A percentile compares a stretch with the other conserved stretches of the same genome.
phyloP scores from a whole-genome alignment of 1,140 invertebrate species.

The Trypoxylus dichotomus region DNA sequence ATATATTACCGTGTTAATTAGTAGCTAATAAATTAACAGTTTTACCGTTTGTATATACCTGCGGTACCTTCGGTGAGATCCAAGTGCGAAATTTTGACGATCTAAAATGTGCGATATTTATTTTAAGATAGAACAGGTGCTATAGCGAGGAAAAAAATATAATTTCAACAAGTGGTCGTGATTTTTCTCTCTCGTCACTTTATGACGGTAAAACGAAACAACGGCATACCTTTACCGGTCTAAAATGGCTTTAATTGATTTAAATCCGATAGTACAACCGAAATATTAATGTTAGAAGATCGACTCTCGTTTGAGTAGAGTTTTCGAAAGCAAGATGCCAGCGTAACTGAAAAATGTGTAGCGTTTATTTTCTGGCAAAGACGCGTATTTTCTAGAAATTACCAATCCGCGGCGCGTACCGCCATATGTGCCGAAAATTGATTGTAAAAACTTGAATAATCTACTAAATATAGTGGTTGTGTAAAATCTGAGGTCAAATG shows the following conservation, averaged over 20 bases:
- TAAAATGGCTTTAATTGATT: background rate
- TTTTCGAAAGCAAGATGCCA: background rate
- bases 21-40: too few relatives aligned
- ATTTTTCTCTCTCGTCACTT: background rate
- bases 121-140: slow-evolving; percentile 2
- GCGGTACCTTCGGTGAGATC: too few relatives aligned
- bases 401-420: background rate
- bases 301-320: background rate
- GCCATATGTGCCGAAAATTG: slow-evolving; percentile 16
- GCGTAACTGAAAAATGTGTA: background rate
- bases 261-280: background rate
- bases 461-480: slow-evolving; percentile 46
- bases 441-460: slow-evolving; percentile 45
- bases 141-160: background rate
- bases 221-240: background rate
- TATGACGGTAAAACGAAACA: background rate
- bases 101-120: background rate
- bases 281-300: background rate
- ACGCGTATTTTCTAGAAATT: background rate
- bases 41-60: too few relatives aligned
- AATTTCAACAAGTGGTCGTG: background rate
- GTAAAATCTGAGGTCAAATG: slow-evolving; percentile 23
- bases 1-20: too few relatives aligned
- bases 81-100: background rate
- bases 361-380: background rate